These are phyloP conservation scores for Malacosoma neustria DNA, from an alignment of 2,888 invertebrate genomes.

Conservation along the genomic window DNA sequence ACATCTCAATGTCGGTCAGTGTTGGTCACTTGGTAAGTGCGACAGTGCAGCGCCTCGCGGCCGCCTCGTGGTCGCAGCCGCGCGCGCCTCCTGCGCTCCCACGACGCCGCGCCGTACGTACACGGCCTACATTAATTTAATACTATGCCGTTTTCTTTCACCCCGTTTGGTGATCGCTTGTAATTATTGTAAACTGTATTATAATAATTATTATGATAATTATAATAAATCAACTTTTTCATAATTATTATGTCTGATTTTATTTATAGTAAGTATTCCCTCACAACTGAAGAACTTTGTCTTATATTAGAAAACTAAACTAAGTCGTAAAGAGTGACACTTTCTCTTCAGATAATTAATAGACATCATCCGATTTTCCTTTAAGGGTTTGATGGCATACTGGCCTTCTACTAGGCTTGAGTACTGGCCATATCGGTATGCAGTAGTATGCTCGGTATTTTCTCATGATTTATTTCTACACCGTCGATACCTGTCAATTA, in stretches of 20 bases:
- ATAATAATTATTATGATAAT: slow-evolving; percentile 74
- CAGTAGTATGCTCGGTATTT: too few relatives aligned
- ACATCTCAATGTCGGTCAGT: slow-evolving; percentile 1
- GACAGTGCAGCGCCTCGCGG: slow-evolving; percentile 4
- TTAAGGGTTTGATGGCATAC: too few relatives aligned
- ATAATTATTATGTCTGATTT: slow-evolving; percentile 68
- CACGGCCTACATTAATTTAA: slow-evolving; percentile 62
- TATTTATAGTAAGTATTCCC: too few relatives aligned
- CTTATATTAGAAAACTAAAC: too few relatives aligned
- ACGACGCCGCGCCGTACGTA: slow-evolving; percentile 34
- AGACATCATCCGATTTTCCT: too few relatives aligned
- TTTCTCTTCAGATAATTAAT: too few relatives aligned
- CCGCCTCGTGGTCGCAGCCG: slow-evolving; percentile 11
- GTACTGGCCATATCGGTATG: too few relatives aligned
- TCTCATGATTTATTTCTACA: too few relatives aligned
- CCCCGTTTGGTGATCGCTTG: slow-evolving; percentile 74
- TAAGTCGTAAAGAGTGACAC: too few relatives aligned
- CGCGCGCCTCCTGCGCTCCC: slow-evolving; percentile 24
- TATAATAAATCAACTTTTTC: slow-evolving; percentile 75
- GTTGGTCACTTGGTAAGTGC: slow-evolving; percentile 4
- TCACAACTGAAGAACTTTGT: too few relatives aligned
- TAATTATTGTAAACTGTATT: slow-evolving; percentile 76
- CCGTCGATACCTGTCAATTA: too few relatives aligned
- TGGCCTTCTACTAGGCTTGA: too few relatives aligned
- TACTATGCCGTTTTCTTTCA: slow-evolving; percentile 73